Evolutionary conservation across 2,797 vertebrate species (phyloP).

Genomic region (Margarornis squamiger): DNA sequence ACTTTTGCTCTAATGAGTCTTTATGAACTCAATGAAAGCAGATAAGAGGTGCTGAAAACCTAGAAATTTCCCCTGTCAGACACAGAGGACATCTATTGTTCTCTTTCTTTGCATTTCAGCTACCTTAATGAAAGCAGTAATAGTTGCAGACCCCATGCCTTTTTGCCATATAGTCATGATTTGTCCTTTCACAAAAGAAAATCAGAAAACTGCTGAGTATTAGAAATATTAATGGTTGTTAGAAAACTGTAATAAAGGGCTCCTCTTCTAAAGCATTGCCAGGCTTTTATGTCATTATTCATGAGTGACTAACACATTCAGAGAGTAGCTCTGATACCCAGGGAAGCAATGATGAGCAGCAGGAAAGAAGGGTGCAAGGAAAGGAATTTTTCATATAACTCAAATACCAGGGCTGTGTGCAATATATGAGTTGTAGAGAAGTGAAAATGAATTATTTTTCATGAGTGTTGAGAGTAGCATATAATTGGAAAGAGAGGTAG

Average conservation of each 20-base stretch:
- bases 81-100: constrained; percentile 27
- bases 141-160: constrained; percentile 44
- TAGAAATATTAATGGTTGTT: constrained; percentile 73
- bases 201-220: constrained; percentile 72
- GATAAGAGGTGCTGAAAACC: constrained; percentile 7
- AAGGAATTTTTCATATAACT: constrained; percentile 35
- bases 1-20: constrained; percentile 24
- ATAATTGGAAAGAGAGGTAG: neutral
- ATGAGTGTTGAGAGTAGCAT: neutral
- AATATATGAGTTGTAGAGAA: neutral
- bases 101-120: constrained; percentile 19
- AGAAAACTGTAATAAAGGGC: constrained; percentile 71
- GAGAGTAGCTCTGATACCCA: constrained; percentile 57
- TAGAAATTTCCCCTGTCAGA: neutral
- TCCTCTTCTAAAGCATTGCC: constrained; percentile 54
- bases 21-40: constrained; percentile 30
- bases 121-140: constrained; percentile 63
- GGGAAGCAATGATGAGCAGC: constrained; percentile 42
- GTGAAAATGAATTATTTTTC: constrained; percentile 29
- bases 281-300: constrained; percentile 77
- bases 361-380: neutral
- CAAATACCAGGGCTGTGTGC: neutral
- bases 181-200: constrained; percentile 74
- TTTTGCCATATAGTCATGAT: constrained; percentile 56
- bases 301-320: constrained; percentile 68